A percentile compares a stretch with the other conserved stretches of the same genome.
Evolutionary conservation across 2,797 vertebrate species (phyloP).

Genomic region (Thaleichthys pacificus): DNA sequence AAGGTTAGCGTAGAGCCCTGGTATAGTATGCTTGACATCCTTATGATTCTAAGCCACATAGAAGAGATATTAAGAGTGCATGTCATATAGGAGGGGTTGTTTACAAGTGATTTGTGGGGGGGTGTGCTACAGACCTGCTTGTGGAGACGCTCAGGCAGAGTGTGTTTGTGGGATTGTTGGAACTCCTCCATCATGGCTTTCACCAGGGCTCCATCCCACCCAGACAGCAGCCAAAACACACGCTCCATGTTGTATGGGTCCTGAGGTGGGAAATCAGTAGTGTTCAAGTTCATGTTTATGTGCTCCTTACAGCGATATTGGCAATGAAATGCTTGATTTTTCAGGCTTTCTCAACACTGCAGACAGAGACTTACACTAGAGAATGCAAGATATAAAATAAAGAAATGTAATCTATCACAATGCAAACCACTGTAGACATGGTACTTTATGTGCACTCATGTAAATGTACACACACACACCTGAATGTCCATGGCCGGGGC

Average conservation of each 20-base stretch:
- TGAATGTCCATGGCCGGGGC: conserved; percentile 96
- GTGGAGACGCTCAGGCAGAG: conserved; percentile 74
- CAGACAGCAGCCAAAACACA: conserved; percentile 86
- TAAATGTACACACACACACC: conserved; percentile 61
- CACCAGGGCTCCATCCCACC: conserved; percentile 63
- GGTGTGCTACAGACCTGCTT: conserved; percentile 53
- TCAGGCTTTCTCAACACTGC: too few relatives aligned
- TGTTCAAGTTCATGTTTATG: background rate
- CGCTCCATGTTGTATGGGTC: conserved; percentile 95
- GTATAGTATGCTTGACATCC: too few relatives aligned
- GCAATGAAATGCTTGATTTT: too few relatives aligned
- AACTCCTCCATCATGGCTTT: conserved; percentile 87
- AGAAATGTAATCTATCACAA: too few relatives aligned
- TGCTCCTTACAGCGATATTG: too few relatives aligned
- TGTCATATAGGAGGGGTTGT: too few relatives aligned
- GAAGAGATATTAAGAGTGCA: too few relatives aligned
- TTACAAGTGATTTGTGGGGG: background rate
- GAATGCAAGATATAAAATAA: too few relatives aligned
- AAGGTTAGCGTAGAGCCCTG: background rate
- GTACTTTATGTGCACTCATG: background rate
- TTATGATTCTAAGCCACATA: too few relatives aligned
- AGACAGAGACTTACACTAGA: too few relatives aligned
- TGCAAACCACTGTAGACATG: background rate
- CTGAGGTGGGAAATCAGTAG: conserved; percentile 56
- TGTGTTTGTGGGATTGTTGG: conserved; percentile 66